Base-by-base conservation (phyloP, 1,140 invertebrate species). In the Olivierus martensii region DNA sequence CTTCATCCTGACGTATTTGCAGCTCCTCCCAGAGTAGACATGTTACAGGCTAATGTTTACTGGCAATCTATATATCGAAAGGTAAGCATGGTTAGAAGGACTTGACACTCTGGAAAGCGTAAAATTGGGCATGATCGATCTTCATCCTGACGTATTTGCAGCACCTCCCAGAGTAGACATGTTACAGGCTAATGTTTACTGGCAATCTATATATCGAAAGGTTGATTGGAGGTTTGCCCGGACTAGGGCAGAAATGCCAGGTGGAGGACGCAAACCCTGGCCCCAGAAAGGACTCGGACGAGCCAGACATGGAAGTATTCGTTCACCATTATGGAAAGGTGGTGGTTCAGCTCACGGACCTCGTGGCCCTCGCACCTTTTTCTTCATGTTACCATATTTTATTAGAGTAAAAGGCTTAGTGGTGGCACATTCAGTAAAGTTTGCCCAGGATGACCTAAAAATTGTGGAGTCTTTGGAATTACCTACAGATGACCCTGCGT, bases 391-490 rank as follows among this genome's bases (percentile, higher is more conserved):
- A 18, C 82, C 86, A 0, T 83, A 81, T 65, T 75, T 74, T 53
- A 69, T 70, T 3, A 67, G 94, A 58, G 67, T 95, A 3, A 60
- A 76, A 50, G 95, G 94, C 0, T 73, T 99, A 1, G 82, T 80
- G 11, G 75, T 81, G 11, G 82, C 82, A 0, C 70, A 99, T 7
- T 88, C 92, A 19, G 74, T 86, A 2, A 99, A 98, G 72, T 75
- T 93, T 58, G 87, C 87, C 10, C 91, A 93, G 75, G 87, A 96
- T 75, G 90, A 98, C 73, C 69, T 99, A 39, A 87, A 93, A 67
- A 76, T 99, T 59, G 82, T 98, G 0, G 79, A 89, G 52, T 76
- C 82, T 64, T 71, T 97, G 14, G 82, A 93, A 56, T 65, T 97
- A 58, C 87, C 91, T 7, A 77, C 79, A 14, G 77, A 83, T 43